A percentile compares a stretch with the other conserved stretches of the same genome.
Conservation (phyloP, 1,140 invertebrate genomes). For the Samia ricini region DNA sequence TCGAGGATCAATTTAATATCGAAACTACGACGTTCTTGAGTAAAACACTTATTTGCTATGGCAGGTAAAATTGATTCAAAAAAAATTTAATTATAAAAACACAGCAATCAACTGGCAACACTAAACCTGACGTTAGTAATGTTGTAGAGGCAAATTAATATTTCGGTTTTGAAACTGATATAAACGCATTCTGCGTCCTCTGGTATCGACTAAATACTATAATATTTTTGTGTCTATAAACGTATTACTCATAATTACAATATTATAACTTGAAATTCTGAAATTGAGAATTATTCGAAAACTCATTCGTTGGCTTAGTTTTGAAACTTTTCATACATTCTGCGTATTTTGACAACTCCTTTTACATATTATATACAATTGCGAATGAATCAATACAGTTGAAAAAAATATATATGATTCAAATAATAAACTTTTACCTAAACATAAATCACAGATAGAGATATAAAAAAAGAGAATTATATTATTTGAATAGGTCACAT, state of each 20-base stretch:
- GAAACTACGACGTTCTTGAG: slow-evolving; percentile 32
- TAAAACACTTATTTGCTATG: slow-evolving; percentile 70
- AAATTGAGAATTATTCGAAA: neutral
- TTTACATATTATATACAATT: neutral
- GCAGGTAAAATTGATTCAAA: slow-evolving; percentile 69
- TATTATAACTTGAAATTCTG: too few species aligned
- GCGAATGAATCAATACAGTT: neutral
- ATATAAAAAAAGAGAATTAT: slow-evolving; percentile 47
- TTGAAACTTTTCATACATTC: too few species aligned
- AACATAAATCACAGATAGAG: slow-evolving; percentile 71
- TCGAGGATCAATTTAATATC: slow-evolving; percentile 19
- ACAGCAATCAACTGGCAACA: neutral
- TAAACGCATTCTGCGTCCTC: too few species aligned
- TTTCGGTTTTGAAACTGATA: neutral
- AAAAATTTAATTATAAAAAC: slow-evolving; percentile 51
- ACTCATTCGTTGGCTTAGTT: too few species aligned
- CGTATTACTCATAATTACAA: too few species aligned
- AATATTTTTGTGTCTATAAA: too few species aligned
- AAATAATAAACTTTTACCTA: slow-evolving; percentile 68
- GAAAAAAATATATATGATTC: neutral
- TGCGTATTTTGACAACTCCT: neutral
- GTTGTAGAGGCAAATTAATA: neutral
- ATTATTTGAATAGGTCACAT: neutral
- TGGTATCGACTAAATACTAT: too few species aligned
- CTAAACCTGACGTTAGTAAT: neutral